Evolutionary conservation across 2,113 vertebrate genomes (phyloP).

Genomic region (Notechis scutatus): DNA sequence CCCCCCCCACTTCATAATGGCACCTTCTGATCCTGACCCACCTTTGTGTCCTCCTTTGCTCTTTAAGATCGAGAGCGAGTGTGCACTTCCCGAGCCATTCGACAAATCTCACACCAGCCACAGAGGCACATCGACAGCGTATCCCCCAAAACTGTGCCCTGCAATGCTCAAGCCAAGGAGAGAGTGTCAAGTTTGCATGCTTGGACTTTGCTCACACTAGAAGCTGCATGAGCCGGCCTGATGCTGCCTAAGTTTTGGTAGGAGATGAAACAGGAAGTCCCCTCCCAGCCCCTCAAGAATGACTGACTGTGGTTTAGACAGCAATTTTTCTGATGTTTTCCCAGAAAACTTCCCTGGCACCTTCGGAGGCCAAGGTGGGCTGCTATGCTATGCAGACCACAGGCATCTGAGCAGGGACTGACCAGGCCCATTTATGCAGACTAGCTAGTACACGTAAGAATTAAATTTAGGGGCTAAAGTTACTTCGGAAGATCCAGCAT

Average conservation of each 20-base stretch:
- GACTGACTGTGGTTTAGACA: background rate
- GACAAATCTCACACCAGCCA: constrained; percentile 6
- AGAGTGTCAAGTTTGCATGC: background rate
- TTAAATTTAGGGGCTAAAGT: background rate
- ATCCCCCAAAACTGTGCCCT: background rate
- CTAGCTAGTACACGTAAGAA: background rate
- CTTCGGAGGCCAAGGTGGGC: background rate
- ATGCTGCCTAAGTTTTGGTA: background rate
- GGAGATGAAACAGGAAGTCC: background rate
- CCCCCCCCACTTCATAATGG: background rate
- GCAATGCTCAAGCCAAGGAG: background rate
- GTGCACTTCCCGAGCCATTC: constrained; percentile 3
- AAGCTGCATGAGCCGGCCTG: background rate
- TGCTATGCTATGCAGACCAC: background rate
- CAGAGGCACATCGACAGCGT: background rate
- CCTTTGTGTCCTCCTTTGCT: background rate
- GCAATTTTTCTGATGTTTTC: background rate
- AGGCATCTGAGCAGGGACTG: background rate
- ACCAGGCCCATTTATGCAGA: background rate
- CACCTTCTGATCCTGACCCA: background rate
- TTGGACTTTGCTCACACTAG: background rate
- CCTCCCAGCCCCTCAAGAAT: background rate
- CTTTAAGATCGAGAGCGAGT: background rate
- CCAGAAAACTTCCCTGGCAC: background rate
- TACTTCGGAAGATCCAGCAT: background rate